phyloP scores from a whole-genome alignment of 2,888 invertebrate species.

The Heliconius erato region DNA sequence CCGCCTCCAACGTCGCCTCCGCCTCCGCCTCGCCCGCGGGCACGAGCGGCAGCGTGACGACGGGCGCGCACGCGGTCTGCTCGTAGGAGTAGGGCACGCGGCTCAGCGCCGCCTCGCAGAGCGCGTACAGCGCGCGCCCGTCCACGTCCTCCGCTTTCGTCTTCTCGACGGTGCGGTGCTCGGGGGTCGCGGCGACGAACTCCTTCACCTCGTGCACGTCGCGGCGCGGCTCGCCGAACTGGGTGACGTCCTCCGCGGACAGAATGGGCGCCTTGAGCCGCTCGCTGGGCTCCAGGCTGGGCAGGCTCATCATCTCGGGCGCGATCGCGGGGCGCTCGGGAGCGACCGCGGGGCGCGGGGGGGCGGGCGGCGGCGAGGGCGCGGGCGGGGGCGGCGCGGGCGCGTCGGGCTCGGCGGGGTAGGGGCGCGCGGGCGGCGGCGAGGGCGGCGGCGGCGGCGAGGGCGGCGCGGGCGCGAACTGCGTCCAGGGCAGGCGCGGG shows the following conservation, averaged over 20 bases:
- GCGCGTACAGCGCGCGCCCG: slow-evolving; percentile 65
- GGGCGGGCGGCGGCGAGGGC: slow-evolving; percentile 39
- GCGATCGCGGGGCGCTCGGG: slow-evolving; percentile 49
- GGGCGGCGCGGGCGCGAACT: slow-evolving; percentile 76
- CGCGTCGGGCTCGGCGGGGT: slow-evolving; percentile 53
- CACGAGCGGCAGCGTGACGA: slow-evolving; percentile 53
- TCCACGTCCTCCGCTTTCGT: slow-evolving; percentile 71
- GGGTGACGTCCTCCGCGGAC: slow-evolving; percentile 64
- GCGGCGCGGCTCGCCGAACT: slow-evolving; percentile 54
- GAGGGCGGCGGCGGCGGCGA: slow-evolving; percentile 40
- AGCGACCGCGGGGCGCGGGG: slow-evolving; percentile 28
- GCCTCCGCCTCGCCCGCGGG: slow-evolving; percentile 46
- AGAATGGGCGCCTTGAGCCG: slow-evolving; percentile 71
- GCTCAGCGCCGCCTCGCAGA: slow-evolving; percentile 58
- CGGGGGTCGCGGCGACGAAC: slow-evolving; percentile 62
- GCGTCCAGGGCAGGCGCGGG: slow-evolving; percentile 69
- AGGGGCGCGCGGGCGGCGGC: slow-evolving; percentile 55
- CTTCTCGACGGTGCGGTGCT: slow-evolving; percentile 77
- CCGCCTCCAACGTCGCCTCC: slow-evolving; percentile 53
- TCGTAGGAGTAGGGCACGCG: slow-evolving; percentile 65
- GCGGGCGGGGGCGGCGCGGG: slow-evolving; percentile 54
- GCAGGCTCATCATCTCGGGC: slow-evolving; percentile 59
- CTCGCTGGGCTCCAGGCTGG: slow-evolving; percentile 69
- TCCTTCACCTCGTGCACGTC: slow-evolving; percentile 52
- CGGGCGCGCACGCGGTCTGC: slow-evolving; percentile 65